Base-by-base conservation (phyloP, 2,888 invertebrate genomes). In the Tipula helvola region DNA sequence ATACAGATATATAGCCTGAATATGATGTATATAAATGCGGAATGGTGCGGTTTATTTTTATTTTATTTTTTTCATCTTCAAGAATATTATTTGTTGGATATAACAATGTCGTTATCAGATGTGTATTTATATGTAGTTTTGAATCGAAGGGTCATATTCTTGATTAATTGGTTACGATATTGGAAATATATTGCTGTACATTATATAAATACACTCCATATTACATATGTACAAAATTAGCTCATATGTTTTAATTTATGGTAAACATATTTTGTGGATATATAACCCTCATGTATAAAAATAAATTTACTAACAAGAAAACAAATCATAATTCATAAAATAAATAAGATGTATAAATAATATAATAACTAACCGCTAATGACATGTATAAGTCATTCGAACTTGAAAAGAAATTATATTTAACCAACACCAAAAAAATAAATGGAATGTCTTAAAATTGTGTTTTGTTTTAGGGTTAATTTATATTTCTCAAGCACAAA, bases 41-140 rank as follows among this genome's bases (percentile, higher is more conserved):
- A 16, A 84, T 84, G 84, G 84, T 84, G 84, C 84, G 84, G 71
- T 71, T 71, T 71, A 3, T 8, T 71, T 71, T 28, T 71, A n/a
- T 28, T 71, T 71, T 28, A 8, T 10, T 18, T 18, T 52, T 1
- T 52, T 28, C 84, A 84, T 84, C 16, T 84, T 84, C 84, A 39
- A 41, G 84, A 39, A 84, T 16, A 84, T 39, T 84, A 39, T 84
- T 84, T 84, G 41, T 84, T n/a, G 41, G 84, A 84, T 41, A 84
- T 13, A n/a, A 84, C n/a, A 41, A 84, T 84, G 84, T 84, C 41
- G 84, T 84, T 84, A 84, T 84, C 84, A 41, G 84, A 84, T 84
- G 84, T 84, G n/a, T 39, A 28, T 71, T 28, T 18, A n/a, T 39
- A 39, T 42, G 12, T 52, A 16, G 1, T 2, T 71, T 28, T 71